A percentile compares a stretch with the other conserved stretches of the same genome.
These are phyloP conservation scores for Vulpes ferrilata DNA, from an alignment of 2,113 vertebrate species.

Conservation along the genomic window DNA sequence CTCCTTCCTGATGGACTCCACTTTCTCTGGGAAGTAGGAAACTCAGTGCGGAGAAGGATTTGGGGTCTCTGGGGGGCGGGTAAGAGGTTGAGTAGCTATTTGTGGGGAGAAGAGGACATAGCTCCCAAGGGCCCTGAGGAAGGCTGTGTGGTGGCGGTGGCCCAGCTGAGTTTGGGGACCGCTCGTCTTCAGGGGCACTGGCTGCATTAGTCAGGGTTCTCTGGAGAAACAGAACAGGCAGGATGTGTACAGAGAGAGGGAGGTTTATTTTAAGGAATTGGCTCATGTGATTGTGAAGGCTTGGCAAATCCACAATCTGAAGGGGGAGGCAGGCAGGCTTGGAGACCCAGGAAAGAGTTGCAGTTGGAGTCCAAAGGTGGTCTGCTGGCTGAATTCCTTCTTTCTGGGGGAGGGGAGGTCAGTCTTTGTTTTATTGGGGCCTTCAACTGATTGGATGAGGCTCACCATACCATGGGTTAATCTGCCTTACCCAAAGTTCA, in stretches of 20 bases:
- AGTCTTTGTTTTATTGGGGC: neutral
- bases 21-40: neutral
- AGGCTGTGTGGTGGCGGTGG: neutral
- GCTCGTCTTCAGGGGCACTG: neutral
- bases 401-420: neutral
- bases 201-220: neutral
- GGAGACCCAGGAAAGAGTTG: neutral
- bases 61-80: neutral
- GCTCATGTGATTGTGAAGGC: neutral
- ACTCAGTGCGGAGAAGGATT: neutral
- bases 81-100: constrained; percentile 27
- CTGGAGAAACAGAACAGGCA: constrained; percentile 16
- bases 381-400: neutral
- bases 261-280: constrained; percentile 58
- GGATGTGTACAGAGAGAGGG: neutral
- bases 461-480: neutral
- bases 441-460: neutral
- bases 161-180: neutral
- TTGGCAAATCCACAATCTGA: constrained; percentile 14
- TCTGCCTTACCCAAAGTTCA: neutral
- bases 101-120: neutral
- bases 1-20: neutral
- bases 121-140: neutral
- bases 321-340: neutral
- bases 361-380: neutral